Conservation (phyloP, 2,797 vertebrate genomes). For the Gobionotothen gibberifrons region DNA sequence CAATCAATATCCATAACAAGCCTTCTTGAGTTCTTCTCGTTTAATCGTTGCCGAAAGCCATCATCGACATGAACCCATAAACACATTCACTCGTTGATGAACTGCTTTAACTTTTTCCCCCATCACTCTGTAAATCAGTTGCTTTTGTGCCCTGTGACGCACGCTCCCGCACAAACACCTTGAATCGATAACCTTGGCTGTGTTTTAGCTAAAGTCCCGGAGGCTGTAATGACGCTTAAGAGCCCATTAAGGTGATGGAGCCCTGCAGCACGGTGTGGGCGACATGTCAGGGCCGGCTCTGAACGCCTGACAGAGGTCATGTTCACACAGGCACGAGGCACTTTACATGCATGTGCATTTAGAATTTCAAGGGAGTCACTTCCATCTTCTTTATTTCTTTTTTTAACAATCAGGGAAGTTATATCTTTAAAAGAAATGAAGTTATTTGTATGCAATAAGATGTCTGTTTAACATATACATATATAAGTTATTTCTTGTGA, state of each 20-base stretch:
- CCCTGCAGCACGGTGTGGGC: slow-evolving; percentile 34
- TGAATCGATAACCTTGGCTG: slow-evolving; percentile 69
- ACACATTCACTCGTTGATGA: slow-evolving; percentile 38
- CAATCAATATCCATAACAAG: slow-evolving; percentile 65
- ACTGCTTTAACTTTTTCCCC: slow-evolving; percentile 2
- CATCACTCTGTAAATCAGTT: slow-evolving; percentile 43
- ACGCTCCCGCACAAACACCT: slow-evolving; percentile 29
- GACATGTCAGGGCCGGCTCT: slow-evolving; percentile 54
- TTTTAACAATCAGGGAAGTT: not conserved
- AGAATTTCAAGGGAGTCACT: not conserved
- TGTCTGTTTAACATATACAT: no score
- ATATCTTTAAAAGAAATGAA: not conserved
- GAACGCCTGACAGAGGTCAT: slow-evolving; percentile 29
- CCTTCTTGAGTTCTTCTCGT: slow-evolving; percentile 33
- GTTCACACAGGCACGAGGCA: slow-evolving; percentile 6
- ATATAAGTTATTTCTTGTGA: no score
- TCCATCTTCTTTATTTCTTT: not conserved
- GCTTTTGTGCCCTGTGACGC: slow-evolving; percentile 42
- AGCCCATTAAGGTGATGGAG: slow-evolving; percentile 76
- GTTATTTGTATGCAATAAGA: not conserved
- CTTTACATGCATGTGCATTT: not conserved
- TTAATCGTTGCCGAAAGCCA: slow-evolving; percentile 35
- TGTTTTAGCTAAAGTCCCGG: slow-evolving; percentile 67
- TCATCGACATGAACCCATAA: slow-evolving; percentile 26
- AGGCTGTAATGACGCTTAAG: slow-evolving; percentile 69